phyloP scores from a whole-genome alignment of 2,113 vertebrate genomes.

The Nestor notabilis region DNA sequence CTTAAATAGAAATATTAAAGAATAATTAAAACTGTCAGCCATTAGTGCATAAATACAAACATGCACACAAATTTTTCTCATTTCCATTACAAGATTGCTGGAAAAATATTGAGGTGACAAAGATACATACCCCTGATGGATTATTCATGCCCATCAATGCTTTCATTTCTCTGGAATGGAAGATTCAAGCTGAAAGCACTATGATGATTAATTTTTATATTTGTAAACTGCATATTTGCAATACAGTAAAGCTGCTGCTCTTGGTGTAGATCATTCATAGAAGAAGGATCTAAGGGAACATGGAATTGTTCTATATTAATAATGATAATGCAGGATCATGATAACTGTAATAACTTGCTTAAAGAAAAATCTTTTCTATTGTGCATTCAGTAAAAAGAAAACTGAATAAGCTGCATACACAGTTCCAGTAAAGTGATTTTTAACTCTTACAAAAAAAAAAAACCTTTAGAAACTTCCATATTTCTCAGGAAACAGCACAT shows the following conservation, averaged over 20 bases:
- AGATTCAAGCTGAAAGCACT: neutral
- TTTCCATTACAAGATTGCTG: neutral
- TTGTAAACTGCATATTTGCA: neutral
- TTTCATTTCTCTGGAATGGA: neutral
- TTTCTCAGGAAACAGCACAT: neutral
- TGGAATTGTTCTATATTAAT: neutral
- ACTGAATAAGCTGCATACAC: neutral
- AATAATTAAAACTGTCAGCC: neutral
- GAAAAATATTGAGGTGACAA: neutral
- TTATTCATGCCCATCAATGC: conserved; percentile 11
- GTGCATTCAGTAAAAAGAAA: neutral
- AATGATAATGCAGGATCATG: neutral
- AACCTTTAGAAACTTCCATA: neutral
- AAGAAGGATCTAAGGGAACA: neutral
- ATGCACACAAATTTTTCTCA: neutral
- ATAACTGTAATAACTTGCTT: neutral
- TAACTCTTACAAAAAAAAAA: neutral
- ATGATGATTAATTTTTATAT: neutral
- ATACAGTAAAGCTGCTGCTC: neutral
- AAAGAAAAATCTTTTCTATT: neutral
- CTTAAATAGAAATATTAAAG: neutral
- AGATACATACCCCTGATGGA: neutral
- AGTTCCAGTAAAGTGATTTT: neutral
- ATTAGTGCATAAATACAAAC: neutral
- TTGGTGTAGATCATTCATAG: neutral